A percentile compares a stretch with the other conserved stretches of the same genome.
phyloP scores from a whole-genome alignment of 2,113 vertebrate genomes.

The Thamnaconus septentrionalis region DNA sequence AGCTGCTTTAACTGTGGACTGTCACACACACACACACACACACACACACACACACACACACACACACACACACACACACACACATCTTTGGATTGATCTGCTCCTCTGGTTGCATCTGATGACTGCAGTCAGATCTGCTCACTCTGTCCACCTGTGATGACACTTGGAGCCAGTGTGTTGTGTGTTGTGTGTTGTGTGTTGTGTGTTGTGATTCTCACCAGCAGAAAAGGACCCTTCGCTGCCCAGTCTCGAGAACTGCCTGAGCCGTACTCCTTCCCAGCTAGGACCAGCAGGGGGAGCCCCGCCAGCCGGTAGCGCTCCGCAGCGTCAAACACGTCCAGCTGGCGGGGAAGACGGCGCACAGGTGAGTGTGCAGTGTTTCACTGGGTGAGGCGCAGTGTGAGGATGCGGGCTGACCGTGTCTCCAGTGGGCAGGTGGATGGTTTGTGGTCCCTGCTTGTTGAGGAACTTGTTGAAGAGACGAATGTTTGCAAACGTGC shows the following conservation, averaged over 20 bases:
- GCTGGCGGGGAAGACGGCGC: conserved; percentile 59
- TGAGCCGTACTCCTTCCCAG: conserved; percentile 95
- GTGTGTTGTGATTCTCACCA: conserved; percentile 80
- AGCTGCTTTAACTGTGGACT: no score
- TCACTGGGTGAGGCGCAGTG: neutral
- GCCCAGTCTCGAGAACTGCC: conserved; percentile 99
- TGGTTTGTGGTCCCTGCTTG: conserved; percentile 89
- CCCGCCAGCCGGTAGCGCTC: conserved; percentile 84
- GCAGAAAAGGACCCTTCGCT: conserved; percentile 93
- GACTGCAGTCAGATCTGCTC: no score
- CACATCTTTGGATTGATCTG: no score
- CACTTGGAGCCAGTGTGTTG: no score
- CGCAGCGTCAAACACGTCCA: conserved; percentile 92
- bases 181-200: no score
- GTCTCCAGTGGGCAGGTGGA: conserved; percentile 88
- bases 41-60: no score
- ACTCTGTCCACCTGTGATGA: no score
- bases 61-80: no score
- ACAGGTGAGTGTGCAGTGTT: neutral
- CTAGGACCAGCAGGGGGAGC: conserved; percentile 85
- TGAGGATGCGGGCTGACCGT: conserved; percentile 65
- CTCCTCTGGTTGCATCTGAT: no score
- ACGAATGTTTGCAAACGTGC: conserved; percentile 97
- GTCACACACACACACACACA: no score
- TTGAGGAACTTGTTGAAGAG: conserved; percentile 94